Percentiles rank a stretch among this genome's conserved stretches.
Evolutionary conservation across 2,113 vertebrate species (phyloP).

Genomic region (Pituophis catenifer): DNA sequence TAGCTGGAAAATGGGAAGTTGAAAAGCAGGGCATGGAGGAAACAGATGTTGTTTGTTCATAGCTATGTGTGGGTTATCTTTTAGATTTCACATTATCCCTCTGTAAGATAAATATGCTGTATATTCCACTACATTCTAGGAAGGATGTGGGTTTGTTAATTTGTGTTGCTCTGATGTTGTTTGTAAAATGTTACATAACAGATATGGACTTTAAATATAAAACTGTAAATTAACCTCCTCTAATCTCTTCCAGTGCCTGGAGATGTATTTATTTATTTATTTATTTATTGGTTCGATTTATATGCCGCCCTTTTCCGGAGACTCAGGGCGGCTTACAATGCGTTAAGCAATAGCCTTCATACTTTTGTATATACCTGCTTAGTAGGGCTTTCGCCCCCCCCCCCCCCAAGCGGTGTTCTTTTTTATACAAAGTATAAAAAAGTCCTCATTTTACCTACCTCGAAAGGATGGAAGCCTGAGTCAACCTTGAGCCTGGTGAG

Average conservation of each 20-base stretch:
- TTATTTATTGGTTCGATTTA: too few relatives aligned
- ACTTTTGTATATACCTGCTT: too few relatives aligned
- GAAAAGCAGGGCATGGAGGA: neutral
- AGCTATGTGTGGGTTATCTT: neutral
- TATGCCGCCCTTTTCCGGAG: too few relatives aligned
- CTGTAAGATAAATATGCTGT: neutral
- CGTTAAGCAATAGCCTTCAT: too few relatives aligned
- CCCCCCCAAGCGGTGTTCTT: too few relatives aligned
- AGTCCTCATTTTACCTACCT: too few relatives aligned
- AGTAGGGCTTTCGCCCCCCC: too few relatives aligned
- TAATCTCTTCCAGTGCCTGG: neutral
- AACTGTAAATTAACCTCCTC: neutral
- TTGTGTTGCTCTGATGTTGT: neutral
- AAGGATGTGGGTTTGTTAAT: neutral
- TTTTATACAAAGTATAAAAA: too few relatives aligned
- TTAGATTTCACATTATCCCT: neutral
- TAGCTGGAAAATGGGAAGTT: neutral
- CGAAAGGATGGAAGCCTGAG: too few relatives aligned
- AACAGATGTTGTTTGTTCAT: neutral
- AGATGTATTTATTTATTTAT: neutral
- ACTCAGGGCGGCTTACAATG: too few relatives aligned
- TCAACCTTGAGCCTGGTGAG: too few relatives aligned
- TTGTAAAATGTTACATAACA: neutral
- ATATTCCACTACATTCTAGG: neutral
- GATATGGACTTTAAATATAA: neutral